Conservation (phyloP, 2,113 vertebrate genomes). For the Muntiacus muntjak region DNA sequence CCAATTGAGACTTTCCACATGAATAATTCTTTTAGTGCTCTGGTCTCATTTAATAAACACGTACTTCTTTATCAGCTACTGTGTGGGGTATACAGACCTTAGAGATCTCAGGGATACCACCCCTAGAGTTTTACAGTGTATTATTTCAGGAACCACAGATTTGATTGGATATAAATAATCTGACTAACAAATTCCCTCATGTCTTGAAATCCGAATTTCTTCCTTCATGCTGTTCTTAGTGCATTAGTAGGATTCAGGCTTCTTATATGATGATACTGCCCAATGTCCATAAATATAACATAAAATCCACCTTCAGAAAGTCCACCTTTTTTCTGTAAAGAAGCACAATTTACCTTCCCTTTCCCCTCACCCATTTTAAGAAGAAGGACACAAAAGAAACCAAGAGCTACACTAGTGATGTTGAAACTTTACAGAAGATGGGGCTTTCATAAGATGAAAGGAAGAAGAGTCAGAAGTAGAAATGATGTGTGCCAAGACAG, state of each 20-base stretch:
- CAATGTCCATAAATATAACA: background rate
- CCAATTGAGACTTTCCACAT: background rate
- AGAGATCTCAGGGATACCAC: background rate
- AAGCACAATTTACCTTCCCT: constrained; percentile 9
- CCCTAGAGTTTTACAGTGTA: background rate
- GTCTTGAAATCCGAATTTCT: constrained; percentile 23
- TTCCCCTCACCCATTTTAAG: background rate
- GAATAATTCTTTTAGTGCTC: background rate
- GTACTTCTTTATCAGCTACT: background rate
- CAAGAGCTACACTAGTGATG: background rate
- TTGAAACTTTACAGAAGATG: background rate
- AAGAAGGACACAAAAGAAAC: background rate
- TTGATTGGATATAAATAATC: background rate
- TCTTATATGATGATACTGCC: background rate
- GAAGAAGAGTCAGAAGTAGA: background rate
- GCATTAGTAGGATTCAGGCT: background rate
- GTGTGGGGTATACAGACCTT: background rate
- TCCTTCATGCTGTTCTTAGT: background rate
- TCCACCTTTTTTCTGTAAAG: background rate
- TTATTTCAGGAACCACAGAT: background rate
- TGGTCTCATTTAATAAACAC: background rate
- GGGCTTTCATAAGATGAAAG: background rate
- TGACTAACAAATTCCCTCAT: background rate
- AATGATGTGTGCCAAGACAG: background rate
- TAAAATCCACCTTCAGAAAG: background rate